A percentile compares a stretch with the other conserved stretches of the same genome.
phyloP scores from a whole-genome alignment of 2,797 vertebrate genomes.

The Spatula clypeata region DNA sequence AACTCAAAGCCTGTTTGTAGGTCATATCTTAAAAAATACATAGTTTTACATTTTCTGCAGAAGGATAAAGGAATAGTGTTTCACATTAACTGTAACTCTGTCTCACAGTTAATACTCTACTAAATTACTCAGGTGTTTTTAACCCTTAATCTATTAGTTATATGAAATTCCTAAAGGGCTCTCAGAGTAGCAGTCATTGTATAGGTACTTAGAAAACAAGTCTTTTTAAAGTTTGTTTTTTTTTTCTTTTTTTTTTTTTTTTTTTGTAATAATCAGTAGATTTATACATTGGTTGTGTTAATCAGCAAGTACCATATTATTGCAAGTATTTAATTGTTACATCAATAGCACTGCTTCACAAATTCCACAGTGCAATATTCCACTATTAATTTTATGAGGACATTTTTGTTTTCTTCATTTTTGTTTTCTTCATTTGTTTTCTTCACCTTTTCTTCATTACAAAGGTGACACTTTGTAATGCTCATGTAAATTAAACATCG shows the following conservation, averaged over 20 bases:
- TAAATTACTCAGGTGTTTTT: neutral
- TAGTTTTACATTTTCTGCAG: neutral
- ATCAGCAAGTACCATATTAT: neutral
- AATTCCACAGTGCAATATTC: neutral
- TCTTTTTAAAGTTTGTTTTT: neutral
- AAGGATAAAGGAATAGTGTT: neutral
- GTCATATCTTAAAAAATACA: neutral
- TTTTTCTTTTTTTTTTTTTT: neutral
- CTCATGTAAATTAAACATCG: neutral
- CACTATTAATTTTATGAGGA: neutral
- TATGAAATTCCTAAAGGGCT: neutral
- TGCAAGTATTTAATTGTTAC: neutral
- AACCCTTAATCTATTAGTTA: neutral
- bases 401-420: neutral
- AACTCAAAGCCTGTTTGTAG: slow-evolving; percentile 34
- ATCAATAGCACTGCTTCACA: neutral
- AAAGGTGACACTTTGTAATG: neutral
- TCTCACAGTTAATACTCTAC: neutral
- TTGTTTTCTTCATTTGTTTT: neutral
- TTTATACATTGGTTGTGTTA: neutral
- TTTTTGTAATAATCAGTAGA: neutral
- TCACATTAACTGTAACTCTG: neutral
- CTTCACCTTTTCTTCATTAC: neutral
- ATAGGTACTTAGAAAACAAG: neutral
- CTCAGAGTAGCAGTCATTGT: neutral